Evolutionary conservation across 2,797 vertebrate species (phyloP), one percentile per base, ranked within the genome.

Genomic region (Taenioides sp.): DNA sequence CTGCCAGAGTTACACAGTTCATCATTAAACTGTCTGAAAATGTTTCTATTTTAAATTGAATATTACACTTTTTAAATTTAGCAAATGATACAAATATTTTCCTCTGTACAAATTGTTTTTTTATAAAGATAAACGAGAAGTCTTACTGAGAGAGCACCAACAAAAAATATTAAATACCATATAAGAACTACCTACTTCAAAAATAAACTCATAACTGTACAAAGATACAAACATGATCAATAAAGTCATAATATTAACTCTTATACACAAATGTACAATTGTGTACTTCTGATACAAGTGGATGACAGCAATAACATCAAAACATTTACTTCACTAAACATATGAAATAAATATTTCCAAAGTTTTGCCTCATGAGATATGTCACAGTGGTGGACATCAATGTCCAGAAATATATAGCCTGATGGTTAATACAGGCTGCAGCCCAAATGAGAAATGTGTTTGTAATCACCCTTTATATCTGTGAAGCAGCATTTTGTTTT

Each of bases 231-330:
- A 93, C 84, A 95, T 91, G 86, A 90, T 94, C 90, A 80, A 90
- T 92, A 91, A 91, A 95, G 64, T 81, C 87, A 88, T 89, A 93
- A 93, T 91, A 93, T 93, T 92, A 92, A 93, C 88, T 95, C 93
- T 94, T 95, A 95, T 93, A 91, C 92, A 97, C 94, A 96, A 95
- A 94, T 94, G 89, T 94, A 95, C 94, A 95, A 71, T 92, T 94
- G 93, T 91, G 92, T 65, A 88, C 62, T 88, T 87, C 84, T 81
- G 91, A 89, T 91, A 94, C 81, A 95, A 75, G 87, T 71, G 80
- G 90, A 90, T 83, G 85, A 88, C 89, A 92, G 88, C 84, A 87
- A 84, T 87, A 85, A 92, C 76, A 86, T 74, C 71, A 82, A 87
- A 83, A 89, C 81, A 65, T 86, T 83, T 84, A 88, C 87, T 87